phyloP scores from a whole-genome alignment of 35 echinoderm and acorn worm genomes.

The Acanthaster planci region DNA sequence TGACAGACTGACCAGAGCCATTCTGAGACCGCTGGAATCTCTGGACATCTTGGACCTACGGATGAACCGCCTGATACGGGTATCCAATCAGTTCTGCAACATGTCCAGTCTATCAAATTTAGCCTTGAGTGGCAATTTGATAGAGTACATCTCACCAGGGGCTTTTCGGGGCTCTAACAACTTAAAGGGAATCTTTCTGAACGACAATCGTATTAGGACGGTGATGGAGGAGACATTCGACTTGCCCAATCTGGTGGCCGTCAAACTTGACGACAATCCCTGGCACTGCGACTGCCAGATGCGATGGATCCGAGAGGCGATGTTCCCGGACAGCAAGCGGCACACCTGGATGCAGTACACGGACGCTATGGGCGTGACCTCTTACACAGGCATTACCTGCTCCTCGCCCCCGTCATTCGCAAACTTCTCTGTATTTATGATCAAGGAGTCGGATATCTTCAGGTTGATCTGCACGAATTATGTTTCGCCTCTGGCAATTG shows the following conservation, averaged over 20 bases:
- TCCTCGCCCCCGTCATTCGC: not conserved
- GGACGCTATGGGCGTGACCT: not conserved
- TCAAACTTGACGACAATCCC: conserved; percentile 48
- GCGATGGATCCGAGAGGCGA: conserved; percentile 54
- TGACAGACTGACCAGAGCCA: not conserved
- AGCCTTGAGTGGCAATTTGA: conserved; percentile 33
- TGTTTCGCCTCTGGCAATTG: conserved; percentile 68
- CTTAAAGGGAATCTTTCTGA: conserved; percentile 18
- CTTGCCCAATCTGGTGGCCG: conserved; percentile 2
- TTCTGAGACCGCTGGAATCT: not conserved
- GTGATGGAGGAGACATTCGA: conserved; percentile 17
- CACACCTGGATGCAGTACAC: conserved; percentile 7
- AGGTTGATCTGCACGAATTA: conserved; percentile 69
- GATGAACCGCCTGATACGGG: conserved; percentile 2
- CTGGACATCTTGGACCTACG: conserved; percentile 33
- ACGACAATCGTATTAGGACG: conserved; percentile 50
- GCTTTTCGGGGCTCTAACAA: conserved; percentile 42
- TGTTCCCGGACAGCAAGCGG: conserved; percentile 5
- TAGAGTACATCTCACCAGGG: not conserved
- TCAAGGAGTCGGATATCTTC: not conserved
- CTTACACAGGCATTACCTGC: conserved; percentile 4
- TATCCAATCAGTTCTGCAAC: conserved; percentile 36
- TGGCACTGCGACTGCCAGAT: conserved; percentile 82
- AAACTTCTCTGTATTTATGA: conserved; percentile 2
- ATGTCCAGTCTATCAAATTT: conserved; percentile 32